Base-by-base conservation (phyloP, 2,888 invertebrate species). In the Ariolimax columbianus region DNA sequence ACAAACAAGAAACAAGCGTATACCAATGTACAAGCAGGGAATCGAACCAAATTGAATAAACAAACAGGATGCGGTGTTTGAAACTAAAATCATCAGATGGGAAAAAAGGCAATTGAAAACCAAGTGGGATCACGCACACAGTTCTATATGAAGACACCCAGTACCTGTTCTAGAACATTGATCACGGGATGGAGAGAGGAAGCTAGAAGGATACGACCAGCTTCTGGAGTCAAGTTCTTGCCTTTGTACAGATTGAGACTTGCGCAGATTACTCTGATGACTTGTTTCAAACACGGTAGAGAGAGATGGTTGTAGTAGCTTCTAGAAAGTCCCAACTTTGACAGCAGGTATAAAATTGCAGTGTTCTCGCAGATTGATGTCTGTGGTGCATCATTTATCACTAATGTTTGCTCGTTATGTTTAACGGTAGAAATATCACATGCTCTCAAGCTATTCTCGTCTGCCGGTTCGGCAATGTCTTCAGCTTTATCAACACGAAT, bases 101-200 rank as follows among this genome's bases (percentile, higher is more conserved):
- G 7, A 1, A 66, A 30, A 66, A 11, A 14, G n/a, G 9, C 33
- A 33, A 33, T 33, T 4, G 66, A 33, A 17, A 4, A 55, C n/a
- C 17, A 77, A 47, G 23, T 40, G 2, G 51, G 51, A 40, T 77
- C 51, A 77, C 77, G n/a, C 40, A 30, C 17, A 47, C 3, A 19
- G 19, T 23, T 72, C 72, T 38, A 72, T 40, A 40, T 72, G 11
- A 43, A 75, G 26, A 4, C 75, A n/a, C 40, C 72, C 72, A 33
- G 51, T 75, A 82, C 82, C 82, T 82, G 82, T 23, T 82, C 75
- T 0, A 82, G 82, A 30, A 82, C 30, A 59, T n/a, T 40, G 75
- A 75, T 14, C 40, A 82, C 82, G 23, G 26, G 73, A 14, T 63
- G 43, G 14, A 82, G 82, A 66, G 63, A 73, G 19, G 82, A 75